Conservation (phyloP, 2,888 invertebrate genomes). For the Coelogynopora nodosa region DNA sequence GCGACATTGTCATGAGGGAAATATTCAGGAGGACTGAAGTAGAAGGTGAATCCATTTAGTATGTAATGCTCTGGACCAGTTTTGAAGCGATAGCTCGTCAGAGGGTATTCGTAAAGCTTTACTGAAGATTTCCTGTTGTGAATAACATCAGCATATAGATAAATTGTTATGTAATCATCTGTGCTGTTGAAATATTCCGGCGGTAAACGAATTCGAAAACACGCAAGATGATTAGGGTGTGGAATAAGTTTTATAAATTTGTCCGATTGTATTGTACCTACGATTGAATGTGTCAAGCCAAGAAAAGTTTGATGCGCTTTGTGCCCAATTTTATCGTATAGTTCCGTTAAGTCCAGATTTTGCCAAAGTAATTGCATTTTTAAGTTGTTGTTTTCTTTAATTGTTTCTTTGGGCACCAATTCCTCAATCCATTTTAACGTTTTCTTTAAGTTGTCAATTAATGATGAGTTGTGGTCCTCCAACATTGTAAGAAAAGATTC, state of each 20-base stretch:
- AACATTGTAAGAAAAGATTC: background rate
- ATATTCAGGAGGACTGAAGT: background rate
- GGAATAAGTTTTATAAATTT: background rate
- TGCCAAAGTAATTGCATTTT: background rate
- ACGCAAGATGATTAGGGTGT: background rate
- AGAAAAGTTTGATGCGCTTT: background rate
- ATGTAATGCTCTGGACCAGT: background rate
- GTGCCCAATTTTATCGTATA: background rate
- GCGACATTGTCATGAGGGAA: background rate
- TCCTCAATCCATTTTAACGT: background rate
- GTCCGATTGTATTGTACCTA: background rate
- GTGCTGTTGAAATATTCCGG: background rate
- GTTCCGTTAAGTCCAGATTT: background rate
- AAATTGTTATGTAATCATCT: background rate
- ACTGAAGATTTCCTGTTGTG: background rate
- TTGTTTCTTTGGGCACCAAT: background rate
- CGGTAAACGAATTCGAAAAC: background rate
- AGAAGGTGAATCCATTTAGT: background rate
- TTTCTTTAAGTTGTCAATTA: background rate
- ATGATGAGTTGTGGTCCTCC: background rate
- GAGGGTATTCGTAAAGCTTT: background rate
- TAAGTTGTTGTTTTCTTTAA: background rate
- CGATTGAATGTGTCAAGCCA: background rate
- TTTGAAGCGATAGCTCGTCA: background rate
- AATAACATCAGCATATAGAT: background rate